phyloP scores from a whole-genome alignment of 1,140 invertebrate genomes.

The Hylaeus anthracinus region DNA sequence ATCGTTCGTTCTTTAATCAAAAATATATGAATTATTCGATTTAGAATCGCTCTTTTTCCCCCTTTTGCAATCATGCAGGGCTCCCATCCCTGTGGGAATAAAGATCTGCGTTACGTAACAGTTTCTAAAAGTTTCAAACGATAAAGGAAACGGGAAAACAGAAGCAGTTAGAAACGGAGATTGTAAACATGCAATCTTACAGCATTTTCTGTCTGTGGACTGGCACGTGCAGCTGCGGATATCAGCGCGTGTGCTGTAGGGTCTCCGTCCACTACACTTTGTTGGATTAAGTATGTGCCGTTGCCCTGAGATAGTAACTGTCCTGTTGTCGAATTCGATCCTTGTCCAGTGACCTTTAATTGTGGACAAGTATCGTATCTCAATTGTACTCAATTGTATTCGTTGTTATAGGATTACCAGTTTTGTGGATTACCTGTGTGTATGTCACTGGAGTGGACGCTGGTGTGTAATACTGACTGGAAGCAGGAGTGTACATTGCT shows the following conservation, averaged over 20 bases:
- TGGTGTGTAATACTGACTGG: conserved; percentile 84
- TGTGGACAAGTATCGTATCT: neutral
- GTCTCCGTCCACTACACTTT: conserved; percentile 84
- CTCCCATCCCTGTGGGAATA: conserved; percentile 49
- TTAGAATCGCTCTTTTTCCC: conserved; percentile 1
- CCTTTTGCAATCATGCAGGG: conserved; percentile 46
- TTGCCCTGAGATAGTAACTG: conserved; percentile 81
- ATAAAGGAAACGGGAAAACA: conserved; percentile 19
- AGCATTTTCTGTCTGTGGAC: conserved; percentile 87
- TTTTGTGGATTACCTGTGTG: conserved; percentile 80
- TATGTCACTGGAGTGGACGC: conserved; percentile 81
- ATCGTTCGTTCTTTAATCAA: neutral
- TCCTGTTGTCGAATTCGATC: conserved; percentile 81
- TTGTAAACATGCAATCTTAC: conserved; percentile 69
- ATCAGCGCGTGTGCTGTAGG: conserved; percentile 83
- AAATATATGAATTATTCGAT: neutral
- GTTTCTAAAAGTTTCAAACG: conserved; percentile 1
- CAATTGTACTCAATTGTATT: too few species aligned
- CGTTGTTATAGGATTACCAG: neutral
- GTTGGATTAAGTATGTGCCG: conserved; percentile 85
- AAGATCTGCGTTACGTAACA: conserved; percentile 15
- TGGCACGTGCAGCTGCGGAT: conserved; percentile 84
- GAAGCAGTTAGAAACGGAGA: conserved; percentile 17
- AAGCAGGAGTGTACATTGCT: conserved; percentile 86
- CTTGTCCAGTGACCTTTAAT: conserved; percentile 76